Evolutionary conservation across 1,140 invertebrate genomes (phyloP).

Genomic region (Gryon sp.): DNA sequence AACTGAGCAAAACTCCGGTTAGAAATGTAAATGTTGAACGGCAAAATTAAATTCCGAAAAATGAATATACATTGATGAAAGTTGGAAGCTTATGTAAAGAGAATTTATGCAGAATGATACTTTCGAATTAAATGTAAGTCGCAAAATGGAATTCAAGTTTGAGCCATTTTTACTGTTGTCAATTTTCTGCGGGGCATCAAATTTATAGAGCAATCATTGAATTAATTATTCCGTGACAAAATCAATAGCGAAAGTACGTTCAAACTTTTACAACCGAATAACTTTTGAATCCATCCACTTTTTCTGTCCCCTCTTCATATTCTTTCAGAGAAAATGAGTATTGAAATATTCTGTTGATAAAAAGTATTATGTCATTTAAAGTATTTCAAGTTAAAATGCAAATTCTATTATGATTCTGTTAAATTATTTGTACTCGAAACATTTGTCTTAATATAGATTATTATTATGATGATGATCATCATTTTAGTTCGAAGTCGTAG

Average conservation of each 20-base stretch:
- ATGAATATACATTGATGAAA: slow-evolving; percentile 31
- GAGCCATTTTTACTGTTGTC: slow-evolving; percentile 39
- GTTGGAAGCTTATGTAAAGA: slow-evolving; percentile 11
- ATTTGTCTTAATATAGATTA: slow-evolving; percentile 5
- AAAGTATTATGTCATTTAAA: too few relatives aligned
- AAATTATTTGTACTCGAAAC: background rate
- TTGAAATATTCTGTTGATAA: too few relatives aligned
- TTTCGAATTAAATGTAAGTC: slow-evolving; percentile 17
- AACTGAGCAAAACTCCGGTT: background rate
- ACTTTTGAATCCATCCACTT: too few relatives aligned
- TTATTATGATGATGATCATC: slow-evolving; percentile 6
- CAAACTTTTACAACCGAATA: slow-evolving; percentile 8
- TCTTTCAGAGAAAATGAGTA: too few relatives aligned
- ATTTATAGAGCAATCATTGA: slow-evolving; percentile 33
- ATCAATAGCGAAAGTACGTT: slow-evolving; percentile 8
- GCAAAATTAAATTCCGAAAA: slow-evolving; percentile 34
- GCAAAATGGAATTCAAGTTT: slow-evolving; percentile 37
- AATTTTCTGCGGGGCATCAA: slow-evolving; percentile 17
- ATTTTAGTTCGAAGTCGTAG: background rate
- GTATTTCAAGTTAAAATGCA: too few relatives aligned
- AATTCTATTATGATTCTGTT: too few relatives aligned
- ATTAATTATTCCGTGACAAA: slow-evolving; percentile 29
- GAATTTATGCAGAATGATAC: slow-evolving; percentile 10
- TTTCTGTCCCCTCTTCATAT: too few relatives aligned
- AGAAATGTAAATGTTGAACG: slow-evolving; percentile 30